These are phyloP conservation scores for Paraescarpia echinospica DNA, from an alignment of 1,140 invertebrate genomes.

Conservation along the genomic window DNA sequence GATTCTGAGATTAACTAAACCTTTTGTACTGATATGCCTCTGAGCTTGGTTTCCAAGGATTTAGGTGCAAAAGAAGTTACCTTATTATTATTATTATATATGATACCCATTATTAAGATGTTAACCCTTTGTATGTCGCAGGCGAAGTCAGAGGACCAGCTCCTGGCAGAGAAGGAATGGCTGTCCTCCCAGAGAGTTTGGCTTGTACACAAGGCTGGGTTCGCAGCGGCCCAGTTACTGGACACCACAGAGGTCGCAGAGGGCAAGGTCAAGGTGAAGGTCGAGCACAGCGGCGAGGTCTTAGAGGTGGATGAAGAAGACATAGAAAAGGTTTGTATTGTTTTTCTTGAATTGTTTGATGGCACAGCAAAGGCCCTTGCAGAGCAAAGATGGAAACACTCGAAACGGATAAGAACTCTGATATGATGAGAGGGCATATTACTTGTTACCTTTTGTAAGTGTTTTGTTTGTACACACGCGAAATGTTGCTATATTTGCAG, in stretches of 20 bases:
- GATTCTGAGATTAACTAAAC: too few relatives aligned
- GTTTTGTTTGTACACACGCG: too few relatives aligned
- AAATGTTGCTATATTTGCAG: too few relatives aligned
- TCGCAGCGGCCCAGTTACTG: conserved; percentile 73
- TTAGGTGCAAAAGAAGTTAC: too few relatives aligned
- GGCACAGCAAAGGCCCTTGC: background rate
- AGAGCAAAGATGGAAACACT: background rate
- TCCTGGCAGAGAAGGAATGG: conserved; percentile 79
- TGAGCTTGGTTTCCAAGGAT: too few relatives aligned
- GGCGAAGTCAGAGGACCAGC: conserved; percentile 79
- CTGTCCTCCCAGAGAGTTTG: conserved; percentile 79
- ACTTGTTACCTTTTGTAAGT: too few relatives aligned
- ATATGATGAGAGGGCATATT: background rate
- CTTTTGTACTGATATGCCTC: too few relatives aligned
- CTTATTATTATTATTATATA: too few relatives aligned
- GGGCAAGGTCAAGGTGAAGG: conserved; percentile 73
- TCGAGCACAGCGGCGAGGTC: conserved; percentile 74
- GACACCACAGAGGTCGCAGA: conserved; percentile 56
- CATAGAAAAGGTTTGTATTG: conserved; percentile 70
- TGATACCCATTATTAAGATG: background rate
- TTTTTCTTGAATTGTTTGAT: background rate
- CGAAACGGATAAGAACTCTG: background rate
- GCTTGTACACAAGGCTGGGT: conserved; percentile 87
- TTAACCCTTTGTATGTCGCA: conserved; percentile 53
- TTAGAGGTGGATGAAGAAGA: conserved; percentile 89